A percentile compares a stretch with the other conserved stretches of the same genome.
Conservation (phyloP, 2,888 invertebrate species). For the Nemoura dubitans region DNA sequence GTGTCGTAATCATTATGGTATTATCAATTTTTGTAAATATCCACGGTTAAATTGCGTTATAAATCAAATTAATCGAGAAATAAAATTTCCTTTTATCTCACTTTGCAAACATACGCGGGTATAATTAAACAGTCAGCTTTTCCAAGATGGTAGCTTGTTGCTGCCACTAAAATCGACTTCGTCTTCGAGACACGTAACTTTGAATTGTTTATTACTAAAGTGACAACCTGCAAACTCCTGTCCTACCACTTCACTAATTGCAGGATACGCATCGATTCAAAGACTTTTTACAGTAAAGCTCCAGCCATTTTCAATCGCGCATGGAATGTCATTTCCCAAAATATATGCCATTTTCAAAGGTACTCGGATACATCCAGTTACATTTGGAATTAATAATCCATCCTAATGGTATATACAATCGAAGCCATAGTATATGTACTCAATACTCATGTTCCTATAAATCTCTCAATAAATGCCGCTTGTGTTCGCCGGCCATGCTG, state of each 20-base stretch:
- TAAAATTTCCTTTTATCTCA: background rate
- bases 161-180: background rate
- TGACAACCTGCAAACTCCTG: background rate
- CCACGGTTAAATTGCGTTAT: background rate
- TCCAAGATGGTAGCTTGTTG: background rate
- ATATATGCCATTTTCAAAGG: background rate
- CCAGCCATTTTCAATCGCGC: background rate
- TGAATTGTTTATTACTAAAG: background rate
- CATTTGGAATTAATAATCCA: conserved; percentile 14
- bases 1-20: background rate
- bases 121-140: background rate
- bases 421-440: conserved; percentile 16
- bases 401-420: conserved; percentile 13
- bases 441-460: conserved; percentile 17
- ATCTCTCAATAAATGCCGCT: conserved; percentile 20
- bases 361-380: background rate
- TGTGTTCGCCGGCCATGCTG: conserved; percentile 5
- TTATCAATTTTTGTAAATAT: background rate
- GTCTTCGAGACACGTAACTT: no score
- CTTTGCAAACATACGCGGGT: background rate
- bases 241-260: background rate
- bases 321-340: background rate
- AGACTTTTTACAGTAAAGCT: background rate
- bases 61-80: background rate
- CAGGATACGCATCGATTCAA: background rate